A percentile compares a stretch with the other conserved stretches of the same genome.
These are phyloP conservation scores for Muntiacus muntjak DNA, from an alignment of 2,113 vertebrate genomes.

Conservation along the genomic window DNA sequence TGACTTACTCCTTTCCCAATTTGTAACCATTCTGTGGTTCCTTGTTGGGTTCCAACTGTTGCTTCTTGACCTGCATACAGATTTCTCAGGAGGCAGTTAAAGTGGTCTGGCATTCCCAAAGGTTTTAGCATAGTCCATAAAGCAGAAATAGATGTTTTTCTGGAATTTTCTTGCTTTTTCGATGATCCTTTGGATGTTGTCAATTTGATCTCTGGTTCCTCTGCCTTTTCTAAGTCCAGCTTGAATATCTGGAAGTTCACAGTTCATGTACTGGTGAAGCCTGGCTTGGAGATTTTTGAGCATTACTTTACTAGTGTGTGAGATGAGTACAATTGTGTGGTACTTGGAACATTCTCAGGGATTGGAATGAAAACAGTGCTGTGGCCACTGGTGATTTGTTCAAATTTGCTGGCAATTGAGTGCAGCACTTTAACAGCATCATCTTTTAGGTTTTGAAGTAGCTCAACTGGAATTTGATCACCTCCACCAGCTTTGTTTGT, in stretches of 20 bases:
- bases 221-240: not conserved
- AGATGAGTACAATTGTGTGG: not conserved
- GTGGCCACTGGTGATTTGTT: not conserved
- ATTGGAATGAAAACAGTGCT: not conserved
- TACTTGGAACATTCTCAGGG: not conserved
- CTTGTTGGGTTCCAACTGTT: not conserved
- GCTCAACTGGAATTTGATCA: not conserved
- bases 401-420: not conserved
- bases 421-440: not conserved
- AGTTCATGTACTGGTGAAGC: not conserved
- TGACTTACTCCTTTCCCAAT: not conserved
- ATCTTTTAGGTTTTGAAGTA: not conserved
- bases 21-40: not conserved
- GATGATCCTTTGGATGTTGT: not conserved
- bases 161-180: not conserved
- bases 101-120: not conserved
- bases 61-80: not conserved
- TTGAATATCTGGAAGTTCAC: not conserved
- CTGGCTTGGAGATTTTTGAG: not conserved
- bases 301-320: not conserved
- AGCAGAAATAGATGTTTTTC: not conserved
- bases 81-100: not conserved
- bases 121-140: not conserved
- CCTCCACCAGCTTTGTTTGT: not conserved
- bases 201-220: not conserved